These are phyloP conservation scores for Nymphalis c-album DNA, from an alignment of 2,888 invertebrate genomes.

Conservation along the genomic window DNA sequence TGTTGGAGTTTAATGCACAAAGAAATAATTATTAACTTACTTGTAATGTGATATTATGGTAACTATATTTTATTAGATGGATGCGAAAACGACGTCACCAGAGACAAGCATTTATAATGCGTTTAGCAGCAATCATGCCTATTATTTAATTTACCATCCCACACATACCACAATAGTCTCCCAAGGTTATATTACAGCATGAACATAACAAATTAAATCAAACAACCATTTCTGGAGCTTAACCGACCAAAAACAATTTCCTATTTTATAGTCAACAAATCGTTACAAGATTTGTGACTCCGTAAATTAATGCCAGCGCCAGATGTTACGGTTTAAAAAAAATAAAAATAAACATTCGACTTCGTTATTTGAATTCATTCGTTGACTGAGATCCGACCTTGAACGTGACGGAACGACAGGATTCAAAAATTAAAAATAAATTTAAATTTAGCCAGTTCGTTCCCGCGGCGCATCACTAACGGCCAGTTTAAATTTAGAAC, in stretches of 20 bases:
- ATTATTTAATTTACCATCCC: slow-evolving; percentile 38
- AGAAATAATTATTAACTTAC: too few relatives aligned
- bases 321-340: slow-evolving; percentile 59
- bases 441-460: slow-evolving; percentile 67
- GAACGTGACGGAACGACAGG: slow-evolving; percentile 74
- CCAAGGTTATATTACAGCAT: slow-evolving; percentile 37
- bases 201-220: slow-evolving; percentile 49
- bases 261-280: slow-evolving; percentile 52
- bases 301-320: slow-evolving; percentile 46
- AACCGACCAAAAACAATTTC: slow-evolving; percentile 44
- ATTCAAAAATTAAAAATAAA: slow-evolving; percentile 70
- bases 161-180: slow-evolving; percentile 29
- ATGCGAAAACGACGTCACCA: neutral
- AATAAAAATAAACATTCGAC: slow-evolving; percentile 26
- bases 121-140: slow-evolving; percentile 32
- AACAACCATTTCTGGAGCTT: slow-evolving; percentile 50
- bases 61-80: neutral
- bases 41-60: too few relatives aligned
- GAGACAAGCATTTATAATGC: slow-evolving; percentile 33
- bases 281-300: slow-evolving; percentile 44
- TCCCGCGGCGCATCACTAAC: slow-evolving; percentile 76
- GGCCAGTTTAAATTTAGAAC: slow-evolving; percentile 75
- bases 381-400: slow-evolving; percentile 67
- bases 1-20: too few relatives aligned
- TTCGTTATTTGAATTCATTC: slow-evolving; percentile 45